Evolutionary conservation across 1,140 invertebrate species (phyloP).

Genomic region (Steinernema khuongi): DNA sequence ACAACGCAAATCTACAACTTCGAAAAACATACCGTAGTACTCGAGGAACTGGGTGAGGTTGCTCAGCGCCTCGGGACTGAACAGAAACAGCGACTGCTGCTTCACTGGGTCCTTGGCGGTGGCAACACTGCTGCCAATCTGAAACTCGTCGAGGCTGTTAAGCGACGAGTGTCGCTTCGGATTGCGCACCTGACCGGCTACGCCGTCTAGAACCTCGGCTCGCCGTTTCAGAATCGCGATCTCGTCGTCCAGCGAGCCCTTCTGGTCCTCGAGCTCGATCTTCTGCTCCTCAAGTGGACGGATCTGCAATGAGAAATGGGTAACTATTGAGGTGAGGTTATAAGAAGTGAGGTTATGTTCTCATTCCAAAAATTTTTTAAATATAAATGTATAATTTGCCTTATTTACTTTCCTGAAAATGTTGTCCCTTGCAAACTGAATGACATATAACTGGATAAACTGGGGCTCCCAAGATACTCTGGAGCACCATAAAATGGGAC

Average conservation of each 20-base stretch:
- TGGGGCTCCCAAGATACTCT: too few species aligned
- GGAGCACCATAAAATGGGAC: too few species aligned
- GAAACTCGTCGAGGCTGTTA: neutral
- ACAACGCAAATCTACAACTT: too few species aligned
- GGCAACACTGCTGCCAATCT: slow-evolving; percentile 44
- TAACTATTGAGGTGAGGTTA: neutral
- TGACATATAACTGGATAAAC: too few species aligned
- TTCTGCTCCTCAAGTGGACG: slow-evolving; percentile 44
- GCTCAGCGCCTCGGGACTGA: slow-evolving; percentile 53
- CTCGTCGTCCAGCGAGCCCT: slow-evolving; percentile 45
- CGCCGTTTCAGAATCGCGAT: slow-evolving; percentile 48
- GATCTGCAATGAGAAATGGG: slow-evolving; percentile 33
- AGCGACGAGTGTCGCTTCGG: neutral
- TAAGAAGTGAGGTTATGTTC: neutral
- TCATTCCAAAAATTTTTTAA: too few species aligned
- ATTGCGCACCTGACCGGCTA: slow-evolving; percentile 46
- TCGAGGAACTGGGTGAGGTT: slow-evolving; percentile 52
- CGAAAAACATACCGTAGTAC: slow-evolving; percentile 47
- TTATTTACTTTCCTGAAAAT: too few species aligned
- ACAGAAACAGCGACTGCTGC: slow-evolving; percentile 37
- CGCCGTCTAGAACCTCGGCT: slow-evolving; percentile 54
- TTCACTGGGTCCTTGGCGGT: slow-evolving; percentile 18
- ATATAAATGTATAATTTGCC: too few species aligned
- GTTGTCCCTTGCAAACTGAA: too few species aligned
- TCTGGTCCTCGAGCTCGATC: slow-evolving; percentile 38